Conservation (phyloP, 2,888 invertebrate genomes). For the Sylvicola cinctus region DNA sequence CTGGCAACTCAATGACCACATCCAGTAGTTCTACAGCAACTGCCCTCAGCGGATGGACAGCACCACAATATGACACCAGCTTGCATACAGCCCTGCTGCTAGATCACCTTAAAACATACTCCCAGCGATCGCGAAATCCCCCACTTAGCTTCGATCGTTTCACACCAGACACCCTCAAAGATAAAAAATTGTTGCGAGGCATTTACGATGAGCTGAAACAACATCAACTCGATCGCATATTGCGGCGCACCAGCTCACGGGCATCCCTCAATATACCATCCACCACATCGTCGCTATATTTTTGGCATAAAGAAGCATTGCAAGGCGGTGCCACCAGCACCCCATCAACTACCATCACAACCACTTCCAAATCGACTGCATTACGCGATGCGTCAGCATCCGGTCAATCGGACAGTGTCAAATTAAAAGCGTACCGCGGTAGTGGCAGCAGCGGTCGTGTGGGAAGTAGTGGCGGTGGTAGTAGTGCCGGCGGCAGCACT, state of each 20-base stretch:
- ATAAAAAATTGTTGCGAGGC: constrained; percentile 44
- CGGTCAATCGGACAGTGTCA: background rate
- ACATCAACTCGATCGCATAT: constrained; percentile 18
- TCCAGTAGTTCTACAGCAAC: too few relatives aligned
- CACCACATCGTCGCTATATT: background rate
- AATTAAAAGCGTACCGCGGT: background rate
- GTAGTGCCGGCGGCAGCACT: background rate
- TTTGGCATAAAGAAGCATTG: background rate
- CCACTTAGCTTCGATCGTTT: constrained; percentile 33
- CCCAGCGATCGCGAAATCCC: constrained; percentile 5
- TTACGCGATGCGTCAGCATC: background rate
- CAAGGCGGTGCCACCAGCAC: background rate
- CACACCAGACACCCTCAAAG: constrained; percentile 49
- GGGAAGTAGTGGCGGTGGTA: background rate
- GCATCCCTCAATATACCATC: constrained; percentile 5
- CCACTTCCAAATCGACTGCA: background rate
- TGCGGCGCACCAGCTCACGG: constrained; percentile 14
- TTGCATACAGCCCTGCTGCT: constrained; percentile 5
- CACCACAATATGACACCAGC: too few relatives aligned
- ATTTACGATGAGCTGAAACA: constrained; percentile 20
- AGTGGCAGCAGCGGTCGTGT: background rate
- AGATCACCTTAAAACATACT: constrained; percentile 4
- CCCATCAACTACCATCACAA: background rate
- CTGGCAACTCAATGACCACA: too few relatives aligned
- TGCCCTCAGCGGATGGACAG: too few relatives aligned